These are phyloP conservation scores for Microtus montanus DNA, from an alignment of 2,113 vertebrate species.

Conservation along the genomic window DNA sequence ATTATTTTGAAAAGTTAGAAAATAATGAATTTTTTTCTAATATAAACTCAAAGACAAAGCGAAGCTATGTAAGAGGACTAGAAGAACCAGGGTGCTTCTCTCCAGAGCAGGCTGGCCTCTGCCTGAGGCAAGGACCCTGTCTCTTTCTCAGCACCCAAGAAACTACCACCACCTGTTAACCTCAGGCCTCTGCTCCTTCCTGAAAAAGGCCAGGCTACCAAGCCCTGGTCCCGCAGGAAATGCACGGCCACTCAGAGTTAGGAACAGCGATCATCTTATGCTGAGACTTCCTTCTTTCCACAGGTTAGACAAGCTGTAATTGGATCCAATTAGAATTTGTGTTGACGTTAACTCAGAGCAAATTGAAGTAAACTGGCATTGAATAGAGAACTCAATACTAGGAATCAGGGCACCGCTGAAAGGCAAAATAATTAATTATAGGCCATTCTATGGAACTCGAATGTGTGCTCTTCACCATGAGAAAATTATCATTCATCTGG, in stretches of 20 bases:
- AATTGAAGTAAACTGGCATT: not conserved
- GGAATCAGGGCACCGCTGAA: not conserved
- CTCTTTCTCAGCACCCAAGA: too few species aligned
- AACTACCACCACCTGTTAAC: not conserved
- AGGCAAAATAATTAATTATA: not conserved
- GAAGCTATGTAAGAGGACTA: not conserved
- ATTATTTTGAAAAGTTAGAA: slow-evolving; percentile 23
- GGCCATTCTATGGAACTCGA: not conserved
- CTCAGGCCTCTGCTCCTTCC: not conserved
- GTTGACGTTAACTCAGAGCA: not conserved
- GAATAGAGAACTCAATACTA: not conserved
- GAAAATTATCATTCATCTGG: not conserved
- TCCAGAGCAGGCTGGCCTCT: not conserved
- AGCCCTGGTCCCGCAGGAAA: not conserved
- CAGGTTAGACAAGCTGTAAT: not conserved
- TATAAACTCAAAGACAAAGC: not conserved
- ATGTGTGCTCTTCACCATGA: not conserved
- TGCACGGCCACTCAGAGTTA: not conserved
- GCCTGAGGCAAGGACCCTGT: not conserved
- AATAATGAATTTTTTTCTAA: not conserved
- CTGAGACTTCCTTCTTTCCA: not conserved
- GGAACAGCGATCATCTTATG: not conserved
- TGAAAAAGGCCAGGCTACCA: not conserved
- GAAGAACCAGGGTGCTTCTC: too few species aligned
- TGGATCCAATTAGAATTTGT: slow-evolving; percentile 2